Conservation (phyloP, 2,113 vertebrate species). For the Monarcha castaneiventris region DNA sequence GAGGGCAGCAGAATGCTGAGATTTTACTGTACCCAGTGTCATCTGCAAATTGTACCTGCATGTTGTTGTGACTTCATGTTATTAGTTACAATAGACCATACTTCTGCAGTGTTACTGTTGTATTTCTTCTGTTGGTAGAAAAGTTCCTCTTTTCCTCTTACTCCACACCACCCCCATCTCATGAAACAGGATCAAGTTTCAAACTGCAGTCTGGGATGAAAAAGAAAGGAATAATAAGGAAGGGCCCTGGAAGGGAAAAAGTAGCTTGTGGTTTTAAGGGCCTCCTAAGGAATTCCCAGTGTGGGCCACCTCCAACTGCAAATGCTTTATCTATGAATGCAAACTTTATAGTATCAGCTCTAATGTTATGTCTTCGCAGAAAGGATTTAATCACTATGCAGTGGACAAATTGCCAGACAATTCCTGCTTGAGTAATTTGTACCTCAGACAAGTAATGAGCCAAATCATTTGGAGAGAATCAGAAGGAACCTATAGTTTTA, state of each 20-base stretch:
- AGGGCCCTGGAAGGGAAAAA: slow-evolving; percentile 6
- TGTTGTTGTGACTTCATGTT: slow-evolving; percentile 46
- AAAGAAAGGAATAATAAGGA: background rate
- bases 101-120: background rate
- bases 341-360: background rate
- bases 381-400: background rate
- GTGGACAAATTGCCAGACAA: background rate
- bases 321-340: background rate
- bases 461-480: background rate
- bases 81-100: slow-evolving; percentile 49
- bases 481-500: background rate
- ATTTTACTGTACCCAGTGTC: slow-evolving; percentile 44
- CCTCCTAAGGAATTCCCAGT: background rate
- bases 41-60: slow-evolving; percentile 54
- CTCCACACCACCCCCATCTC: background rate
- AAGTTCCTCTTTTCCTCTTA: background rate
- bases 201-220: background rate
- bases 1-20: slow-evolving; percentile 26
- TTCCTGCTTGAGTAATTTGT: background rate
- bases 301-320: background rate
- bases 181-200: slow-evolving; percentile 49
- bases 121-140: slow-evolving; percentile 30
- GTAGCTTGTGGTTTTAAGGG: background rate
- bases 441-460: background rate
- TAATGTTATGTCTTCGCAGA: background rate